Evolutionary conservation across 30 jellyfish, hydroid and myxozoan genomes (phyloP).

Genomic region (Phacellophora camtschatica): DNA sequence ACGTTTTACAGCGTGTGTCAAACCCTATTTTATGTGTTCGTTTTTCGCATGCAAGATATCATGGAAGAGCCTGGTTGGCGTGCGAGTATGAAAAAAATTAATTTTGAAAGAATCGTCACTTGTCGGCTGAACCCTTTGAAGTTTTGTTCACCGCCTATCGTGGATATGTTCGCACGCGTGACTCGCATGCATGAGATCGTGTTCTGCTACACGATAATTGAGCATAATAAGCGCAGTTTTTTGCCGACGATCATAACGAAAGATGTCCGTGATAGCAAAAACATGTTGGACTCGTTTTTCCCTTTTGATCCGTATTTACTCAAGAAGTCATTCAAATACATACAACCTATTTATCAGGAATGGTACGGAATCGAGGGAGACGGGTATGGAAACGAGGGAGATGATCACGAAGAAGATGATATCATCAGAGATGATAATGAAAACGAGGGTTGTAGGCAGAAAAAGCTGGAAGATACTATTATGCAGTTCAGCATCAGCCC

Average conservation of each 20-base stretch:
- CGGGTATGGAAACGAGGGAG: not conserved
- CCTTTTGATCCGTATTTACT: slow-evolving; percentile 91
- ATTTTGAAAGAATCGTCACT: slow-evolving; percentile 68
- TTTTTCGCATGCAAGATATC: slow-evolving; percentile 51
- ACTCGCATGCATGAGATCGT: slow-evolving; percentile 87
- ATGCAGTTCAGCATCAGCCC: slow-evolving; percentile 43
- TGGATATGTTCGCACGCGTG: slow-evolving; percentile 86
- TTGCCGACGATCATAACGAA: slow-evolving; percentile 10
- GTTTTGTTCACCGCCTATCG: slow-evolving; percentile 78
- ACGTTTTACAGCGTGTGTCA: slow-evolving; percentile 86
- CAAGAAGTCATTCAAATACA: slow-evolving; percentile 40
- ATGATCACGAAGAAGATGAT: slow-evolving; percentile 3
- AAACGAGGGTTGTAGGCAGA: slow-evolving; percentile 30
- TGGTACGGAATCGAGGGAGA: slow-evolving; percentile 68
- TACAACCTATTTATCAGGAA: slow-evolving; percentile 62
- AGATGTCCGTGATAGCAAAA: slow-evolving; percentile 5
- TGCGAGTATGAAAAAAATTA: slow-evolving; percentile 27
- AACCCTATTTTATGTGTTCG: slow-evolving; percentile 73
- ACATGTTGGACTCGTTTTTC: slow-evolving; percentile 68
- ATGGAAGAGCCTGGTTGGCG: slow-evolving; percentile 57
- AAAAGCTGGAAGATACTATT: slow-evolving; percentile 4
- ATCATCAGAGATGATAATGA: slow-evolving; percentile 39
- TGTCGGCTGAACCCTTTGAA: slow-evolving; percentile 77
- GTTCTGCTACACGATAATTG: slow-evolving; percentile 91
- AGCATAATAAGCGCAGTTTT: slow-evolving; percentile 70